Evolutionary conservation across 2,888 invertebrate genomes (phyloP).

Genomic region (Tachystola acroxantha): DNA sequence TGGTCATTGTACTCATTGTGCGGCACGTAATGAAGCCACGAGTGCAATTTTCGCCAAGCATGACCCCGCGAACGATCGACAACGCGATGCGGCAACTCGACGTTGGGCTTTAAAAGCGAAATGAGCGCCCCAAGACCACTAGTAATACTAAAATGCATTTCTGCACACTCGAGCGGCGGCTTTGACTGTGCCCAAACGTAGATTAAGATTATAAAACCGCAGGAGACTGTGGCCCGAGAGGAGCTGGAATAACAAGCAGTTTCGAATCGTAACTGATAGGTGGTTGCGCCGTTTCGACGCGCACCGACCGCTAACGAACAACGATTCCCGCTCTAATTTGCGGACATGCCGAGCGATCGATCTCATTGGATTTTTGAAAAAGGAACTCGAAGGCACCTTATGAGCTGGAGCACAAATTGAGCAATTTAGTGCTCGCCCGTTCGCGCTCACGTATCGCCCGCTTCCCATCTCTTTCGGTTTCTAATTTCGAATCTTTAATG

Average conservation of each 20-base stretch:
- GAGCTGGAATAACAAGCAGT: constrained; percentile 20
- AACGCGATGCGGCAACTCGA: constrained; percentile 11
- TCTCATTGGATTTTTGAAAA: constrained; percentile 75
- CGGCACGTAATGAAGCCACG: constrained; percentile 47
- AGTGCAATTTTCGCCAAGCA: constrained; percentile 50
- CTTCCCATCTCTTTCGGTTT: constrained; percentile 35
- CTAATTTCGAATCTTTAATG: constrained; percentile 28
- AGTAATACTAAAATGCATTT: constrained; percentile 61
- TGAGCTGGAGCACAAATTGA: constrained; percentile 69
- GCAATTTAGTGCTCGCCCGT: constrained; percentile 65
- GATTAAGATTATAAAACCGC: constrained; percentile 46
- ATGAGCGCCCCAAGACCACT: constrained; percentile 50
- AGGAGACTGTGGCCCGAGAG: constrained; percentile 20
- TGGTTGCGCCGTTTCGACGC: constrained; percentile 31
- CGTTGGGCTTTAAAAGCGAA: constrained; percentile 38
- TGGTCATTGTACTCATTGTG: constrained; percentile 49
- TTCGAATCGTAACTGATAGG: constrained; percentile 16
- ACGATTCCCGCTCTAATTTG: constrained; percentile 75
- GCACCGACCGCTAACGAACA: constrained; percentile 57
- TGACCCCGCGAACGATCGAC: constrained; percentile 33
- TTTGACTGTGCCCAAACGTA: constrained; percentile 50
- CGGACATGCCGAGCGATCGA: constrained; percentile 75
- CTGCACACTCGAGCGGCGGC: constrained; percentile 54
- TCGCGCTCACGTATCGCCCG: constrained; percentile 32
- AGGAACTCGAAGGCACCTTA: constrained; percentile 59